phyloP scores from a whole-genome alignment of 2,797 vertebrate species.

The Microcaecilia unicolor region DNA sequence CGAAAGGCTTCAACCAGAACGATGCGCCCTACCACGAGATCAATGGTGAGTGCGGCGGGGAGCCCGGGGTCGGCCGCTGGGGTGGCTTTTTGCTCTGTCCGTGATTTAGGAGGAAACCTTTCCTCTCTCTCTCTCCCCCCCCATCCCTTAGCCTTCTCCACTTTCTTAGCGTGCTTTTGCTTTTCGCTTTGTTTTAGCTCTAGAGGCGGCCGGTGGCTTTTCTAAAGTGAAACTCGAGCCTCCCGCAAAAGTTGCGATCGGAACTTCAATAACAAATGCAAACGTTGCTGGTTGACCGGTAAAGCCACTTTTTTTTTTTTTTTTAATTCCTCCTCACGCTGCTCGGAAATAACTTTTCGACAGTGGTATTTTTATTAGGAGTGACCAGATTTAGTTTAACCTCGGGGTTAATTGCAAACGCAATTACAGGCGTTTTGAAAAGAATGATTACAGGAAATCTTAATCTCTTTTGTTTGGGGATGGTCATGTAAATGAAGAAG shows the following conservation, averaged over 20 bases:
- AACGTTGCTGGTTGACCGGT: too few species aligned
- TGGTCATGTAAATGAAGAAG: constrained; percentile 44
- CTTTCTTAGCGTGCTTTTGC: constrained; percentile 3
- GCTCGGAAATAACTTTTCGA: too few species aligned
- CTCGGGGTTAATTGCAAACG: constrained; percentile 34
- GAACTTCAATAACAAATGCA: too few species aligned
- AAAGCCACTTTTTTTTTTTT: too few species aligned
- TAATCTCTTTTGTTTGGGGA: constrained; percentile 30
- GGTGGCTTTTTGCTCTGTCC: too few species aligned
- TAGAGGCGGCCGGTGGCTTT: neutral
- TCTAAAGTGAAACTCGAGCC: neutral
- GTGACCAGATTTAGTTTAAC: constrained; percentile 13
- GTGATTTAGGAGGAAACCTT: neutral
- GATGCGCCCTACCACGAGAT: constrained; percentile 82
- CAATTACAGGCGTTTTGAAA: constrained; percentile 35
- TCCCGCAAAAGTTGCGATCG: constrained; percentile 3
- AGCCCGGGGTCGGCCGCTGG: neutral
- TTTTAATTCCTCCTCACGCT: too few species aligned
- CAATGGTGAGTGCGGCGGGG: constrained; percentile 62
- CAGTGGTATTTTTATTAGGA: too few species aligned
- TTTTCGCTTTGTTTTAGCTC: constrained; percentile 19
- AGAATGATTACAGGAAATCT: constrained; percentile 35
- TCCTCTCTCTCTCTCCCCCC: constrained; percentile 20
- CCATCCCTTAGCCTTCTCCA: constrained; percentile 13
- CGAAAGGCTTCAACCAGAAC: constrained; percentile 84